Evolutionary conservation across 2,113 vertebrate species (phyloP).

Genomic region (Hippocampus mohnikei): DNA sequence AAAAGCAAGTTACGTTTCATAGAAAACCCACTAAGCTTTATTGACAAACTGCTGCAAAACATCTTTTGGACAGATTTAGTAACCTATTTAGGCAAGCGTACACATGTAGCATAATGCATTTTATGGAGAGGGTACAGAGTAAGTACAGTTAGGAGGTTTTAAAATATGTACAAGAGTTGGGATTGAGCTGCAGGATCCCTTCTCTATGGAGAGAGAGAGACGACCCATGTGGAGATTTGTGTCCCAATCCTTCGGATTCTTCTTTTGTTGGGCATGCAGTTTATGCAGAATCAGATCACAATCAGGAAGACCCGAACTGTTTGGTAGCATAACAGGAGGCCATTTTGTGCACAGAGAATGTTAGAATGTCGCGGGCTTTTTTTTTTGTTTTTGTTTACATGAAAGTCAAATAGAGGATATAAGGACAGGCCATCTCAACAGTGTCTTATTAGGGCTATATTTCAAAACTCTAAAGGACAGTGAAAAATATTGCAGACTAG

Average conservation of each 20-base stretch:
- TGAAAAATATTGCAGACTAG: constrained; percentile 76
- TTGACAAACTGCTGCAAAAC: constrained; percentile 98
- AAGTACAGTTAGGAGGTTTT: constrained; percentile 80
- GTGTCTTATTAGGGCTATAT: constrained; percentile 92
- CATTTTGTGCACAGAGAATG: constrained; percentile 56
- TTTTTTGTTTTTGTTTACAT: constrained; percentile 33
- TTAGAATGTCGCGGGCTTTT: constrained; percentile 28
- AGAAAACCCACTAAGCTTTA: constrained; percentile 99
- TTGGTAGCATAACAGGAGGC: constrained; percentile 56
- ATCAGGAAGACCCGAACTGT: constrained; percentile 59
- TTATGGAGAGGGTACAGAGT: constrained; percentile 91
- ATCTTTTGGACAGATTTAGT: constrained; percentile 95
- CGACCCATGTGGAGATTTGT: constrained; percentile 82
- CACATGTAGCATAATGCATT: constrained; percentile 96
- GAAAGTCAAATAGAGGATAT: constrained; percentile 76
- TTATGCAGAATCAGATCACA: constrained; percentile 69
- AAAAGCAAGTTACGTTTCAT: constrained; percentile 95
- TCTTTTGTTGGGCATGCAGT: constrained; percentile 68
- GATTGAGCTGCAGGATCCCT: constrained; percentile 96
- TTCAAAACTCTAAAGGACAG: constrained; percentile 92
- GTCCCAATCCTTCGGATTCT: constrained; percentile 77
- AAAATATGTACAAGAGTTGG: constrained; percentile 86
- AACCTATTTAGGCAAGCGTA: constrained; percentile 99
- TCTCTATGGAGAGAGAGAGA: constrained; percentile 73
- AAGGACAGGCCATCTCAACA: constrained; percentile 90